Conservation (phyloP, 2,797 vertebrate genomes). For the Knipowitschia caucasica region DNA sequence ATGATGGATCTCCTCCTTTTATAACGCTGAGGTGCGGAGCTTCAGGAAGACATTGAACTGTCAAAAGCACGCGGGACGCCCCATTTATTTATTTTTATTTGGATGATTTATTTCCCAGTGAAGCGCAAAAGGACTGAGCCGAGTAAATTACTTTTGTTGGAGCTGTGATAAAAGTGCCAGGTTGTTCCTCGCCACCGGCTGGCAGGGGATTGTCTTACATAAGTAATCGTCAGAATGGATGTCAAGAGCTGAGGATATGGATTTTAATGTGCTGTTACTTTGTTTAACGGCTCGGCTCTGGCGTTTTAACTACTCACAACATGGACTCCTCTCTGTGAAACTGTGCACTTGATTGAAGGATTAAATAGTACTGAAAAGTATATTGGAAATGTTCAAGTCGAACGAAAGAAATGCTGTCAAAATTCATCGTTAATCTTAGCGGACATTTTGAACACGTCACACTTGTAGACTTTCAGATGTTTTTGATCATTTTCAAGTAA, state of each 20-base stretch:
- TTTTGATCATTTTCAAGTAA: too few species aligned
- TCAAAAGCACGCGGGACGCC: constrained; percentile 49
- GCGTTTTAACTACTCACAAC: constrained; percentile 33
- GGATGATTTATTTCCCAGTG: constrained; percentile 64
- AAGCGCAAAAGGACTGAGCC: constrained; percentile 55
- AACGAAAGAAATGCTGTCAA: too few species aligned
- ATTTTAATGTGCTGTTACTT: constrained; percentile 39
- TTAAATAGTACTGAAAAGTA: too few species aligned
- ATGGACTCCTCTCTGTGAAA: not conserved
- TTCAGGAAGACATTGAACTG: constrained; percentile 56
- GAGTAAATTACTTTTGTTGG: constrained; percentile 75
- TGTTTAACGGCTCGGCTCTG: constrained; percentile 28
- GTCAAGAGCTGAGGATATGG: constrained; percentile 51
- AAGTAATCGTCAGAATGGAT: constrained; percentile 68
- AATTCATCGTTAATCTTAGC: too few species aligned
- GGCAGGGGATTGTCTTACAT: constrained; percentile 66
- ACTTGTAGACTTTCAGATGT: too few species aligned
- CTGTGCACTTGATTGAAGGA: not conserved
- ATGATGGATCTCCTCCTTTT: constrained; percentile 56
- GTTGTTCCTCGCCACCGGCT: constrained; percentile 62
- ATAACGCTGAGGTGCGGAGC: constrained; percentile 39
- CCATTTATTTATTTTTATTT: constrained; percentile 67
- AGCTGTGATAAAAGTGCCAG: constrained; percentile 74
- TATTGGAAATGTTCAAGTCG: too few species aligned
- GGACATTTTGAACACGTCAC: too few species aligned